These are phyloP conservation scores for Nephotettix cincticeps DNA, from an alignment of 1,140 invertebrate species.

Conservation along the genomic window DNA sequence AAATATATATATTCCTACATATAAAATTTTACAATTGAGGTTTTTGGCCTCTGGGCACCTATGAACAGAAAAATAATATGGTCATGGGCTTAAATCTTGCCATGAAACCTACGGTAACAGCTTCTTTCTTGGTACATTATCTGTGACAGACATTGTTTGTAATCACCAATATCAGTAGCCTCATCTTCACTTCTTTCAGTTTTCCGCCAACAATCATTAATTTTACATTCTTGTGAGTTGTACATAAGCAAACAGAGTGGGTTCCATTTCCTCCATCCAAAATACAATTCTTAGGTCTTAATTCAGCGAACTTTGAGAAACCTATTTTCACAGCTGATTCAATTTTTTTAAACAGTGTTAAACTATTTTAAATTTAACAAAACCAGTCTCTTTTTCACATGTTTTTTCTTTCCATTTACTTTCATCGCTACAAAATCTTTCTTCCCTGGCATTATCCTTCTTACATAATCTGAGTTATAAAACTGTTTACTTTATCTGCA, in stretches of 20 bases:
- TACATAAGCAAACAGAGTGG: slow-evolving; percentile 32
- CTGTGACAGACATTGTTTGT: neutral
- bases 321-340: slow-evolving; percentile 12
- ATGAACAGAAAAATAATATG: too few relatives aligned
- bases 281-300: slow-evolving; percentile 34
- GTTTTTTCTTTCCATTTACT: slow-evolving; percentile 30
- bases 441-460: slow-evolving; percentile 21
- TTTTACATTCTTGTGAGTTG: slow-evolving; percentile 36
- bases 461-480: slow-evolving; percentile 10
- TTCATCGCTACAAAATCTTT: slow-evolving; percentile 35
- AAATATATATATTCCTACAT: too few relatives aligned
- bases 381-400: slow-evolving; percentile 33
- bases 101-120: too few relatives aligned
- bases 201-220: slow-evolving; percentile 22
- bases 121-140: slow-evolving; percentile 2
- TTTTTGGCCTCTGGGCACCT: too few relatives aligned
- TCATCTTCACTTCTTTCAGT: neutral
- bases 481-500: neutral
- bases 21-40: too few relatives aligned
- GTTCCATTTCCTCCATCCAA: slow-evolving; percentile 31
- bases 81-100: too few relatives aligned
- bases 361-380: slow-evolving; percentile 37
- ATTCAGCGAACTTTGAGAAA: slow-evolving; percentile 36
- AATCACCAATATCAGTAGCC: neutral
- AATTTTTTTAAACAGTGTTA: slow-evolving; percentile 24